Conservation (phyloP, 2,888 invertebrate genomes). For the Tetranychus truncatus region DNA sequence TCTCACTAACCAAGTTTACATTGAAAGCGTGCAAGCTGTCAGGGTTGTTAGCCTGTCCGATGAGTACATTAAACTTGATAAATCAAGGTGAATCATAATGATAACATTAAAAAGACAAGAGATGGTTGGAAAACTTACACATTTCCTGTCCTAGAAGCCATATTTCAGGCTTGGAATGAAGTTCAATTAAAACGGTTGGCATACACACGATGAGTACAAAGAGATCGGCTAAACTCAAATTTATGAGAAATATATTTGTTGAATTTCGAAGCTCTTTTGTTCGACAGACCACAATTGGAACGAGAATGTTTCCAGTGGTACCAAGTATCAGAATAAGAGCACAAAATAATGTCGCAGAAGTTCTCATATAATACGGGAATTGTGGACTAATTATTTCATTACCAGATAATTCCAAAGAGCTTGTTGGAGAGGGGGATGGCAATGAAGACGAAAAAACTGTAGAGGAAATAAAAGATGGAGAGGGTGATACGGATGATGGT, state of each 20-base stretch:
- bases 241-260: constrained; percentile 82
- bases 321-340: constrained; percentile 71
- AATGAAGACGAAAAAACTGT: no score
- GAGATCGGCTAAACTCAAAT: constrained; percentile 79
- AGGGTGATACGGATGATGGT: no score
- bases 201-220: constrained; percentile 77
- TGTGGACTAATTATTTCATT: constrained; percentile 30
- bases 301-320: constrained; percentile 77
- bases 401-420: no score
- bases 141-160: constrained; percentile 79
- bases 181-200: constrained; percentile 75
- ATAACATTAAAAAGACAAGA: no score
- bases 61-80: no score
- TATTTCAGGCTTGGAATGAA: constrained; percentile 70
- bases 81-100: no score
- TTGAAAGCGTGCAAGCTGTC: no score
- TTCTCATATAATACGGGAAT: constrained; percentile 65
- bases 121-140: constrained; percentile 51
- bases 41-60: no score
- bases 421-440: no score
- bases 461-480: no score
- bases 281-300: constrained; percentile 72
- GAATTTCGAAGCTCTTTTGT: constrained; percentile 86
- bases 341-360: constrained; percentile 70
- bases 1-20: no score